phyloP scores from a whole-genome alignment of 2,113 vertebrate genomes.

The Esox niger region DNA sequence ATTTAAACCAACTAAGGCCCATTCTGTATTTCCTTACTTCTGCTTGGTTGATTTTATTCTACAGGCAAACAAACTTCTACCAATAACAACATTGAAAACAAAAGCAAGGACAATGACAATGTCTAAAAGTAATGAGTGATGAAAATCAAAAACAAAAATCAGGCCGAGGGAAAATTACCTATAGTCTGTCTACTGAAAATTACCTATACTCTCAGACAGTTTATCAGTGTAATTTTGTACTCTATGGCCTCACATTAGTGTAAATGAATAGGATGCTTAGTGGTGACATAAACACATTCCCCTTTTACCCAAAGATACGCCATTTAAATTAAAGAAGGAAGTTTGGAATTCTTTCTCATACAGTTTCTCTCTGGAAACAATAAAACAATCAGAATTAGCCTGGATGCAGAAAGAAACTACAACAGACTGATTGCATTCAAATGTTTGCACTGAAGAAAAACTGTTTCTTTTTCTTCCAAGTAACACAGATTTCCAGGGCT shows the following conservation, averaged over 20 bases:
- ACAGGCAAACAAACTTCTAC: background rate
- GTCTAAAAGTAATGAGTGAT: conserved; percentile 56
- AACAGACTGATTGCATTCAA: background rate
- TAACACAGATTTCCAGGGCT: too few species aligned
- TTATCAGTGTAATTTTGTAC: conserved; percentile 37
- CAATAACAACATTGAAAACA: background rate
- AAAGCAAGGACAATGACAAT: background rate
- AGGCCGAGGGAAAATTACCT: conserved; percentile 42
- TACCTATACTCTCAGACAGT: conserved; percentile 61
- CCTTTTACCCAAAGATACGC: background rate
- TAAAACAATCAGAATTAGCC: background rate
- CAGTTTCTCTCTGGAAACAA: too few species aligned
- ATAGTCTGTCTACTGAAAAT: conserved; percentile 37
- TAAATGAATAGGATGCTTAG: background rate
- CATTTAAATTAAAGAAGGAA: background rate
- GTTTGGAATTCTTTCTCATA: background rate
- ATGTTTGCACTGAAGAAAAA: too few species aligned
- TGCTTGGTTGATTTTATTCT: too few species aligned
- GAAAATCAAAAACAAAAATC: conserved; percentile 61
- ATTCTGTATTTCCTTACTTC: too few species aligned
- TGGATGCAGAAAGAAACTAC: background rate
- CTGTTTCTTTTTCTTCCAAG: too few species aligned
- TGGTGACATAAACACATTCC: background rate
- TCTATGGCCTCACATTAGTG: background rate
- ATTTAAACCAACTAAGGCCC: too few species aligned